Base-by-base conservation (phyloP, 2,797 vertebrate genomes). In the Perodicticus potto region DNA sequence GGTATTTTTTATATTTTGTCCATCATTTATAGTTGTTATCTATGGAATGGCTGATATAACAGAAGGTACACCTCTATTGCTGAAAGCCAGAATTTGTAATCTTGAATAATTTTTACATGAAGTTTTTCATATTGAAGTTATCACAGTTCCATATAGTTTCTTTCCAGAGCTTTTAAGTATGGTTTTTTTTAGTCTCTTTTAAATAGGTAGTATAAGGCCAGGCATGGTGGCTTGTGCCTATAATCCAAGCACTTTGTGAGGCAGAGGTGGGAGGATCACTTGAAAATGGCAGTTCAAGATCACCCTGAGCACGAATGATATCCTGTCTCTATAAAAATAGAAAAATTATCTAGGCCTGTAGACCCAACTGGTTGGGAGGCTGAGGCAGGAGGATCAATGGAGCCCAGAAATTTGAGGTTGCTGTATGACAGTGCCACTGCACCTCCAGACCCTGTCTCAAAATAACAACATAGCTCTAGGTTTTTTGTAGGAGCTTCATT, bases 61-160 rank as follows among this genome's bases (percentile, higher is more conserved):
- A 69, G 45, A 59, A 91, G 27, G 29, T 69, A 34, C 1, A 67
- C 23, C 27, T 49, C 22, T 27, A 11, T 83, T 67, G 49, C 17
- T 61, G 12, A 93, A 85, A 81, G 19, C 34, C 13, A 63, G 27
- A 82, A 37, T 12, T 37, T 93, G 37, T 77, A 20, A 95, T 86
- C 61, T n/a, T 55, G 27, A 81, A 73, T 95, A 69, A 32, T 70
- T 86, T 89, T 95, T 73, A 89, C 49, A n/a, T 81, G 63, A 61
- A 74, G 53, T 37, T 80, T 93, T 67, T 93, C 40, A 27, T 78
- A 89, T 93, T 89, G 7, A 45, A 67, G 23, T 72, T 59, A 67
- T 29, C 7, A n/a, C 22, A 49, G 6, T 86, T 89, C 37, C 63
- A 72, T 61, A 23, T 9, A 5, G 2, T 53, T 82, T 81, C 34